Evolutionary conservation across 2,888 invertebrate genomes (phyloP), one percentile per base, ranked within the genome.

Genomic region (Trachelus stipa): DNA sequence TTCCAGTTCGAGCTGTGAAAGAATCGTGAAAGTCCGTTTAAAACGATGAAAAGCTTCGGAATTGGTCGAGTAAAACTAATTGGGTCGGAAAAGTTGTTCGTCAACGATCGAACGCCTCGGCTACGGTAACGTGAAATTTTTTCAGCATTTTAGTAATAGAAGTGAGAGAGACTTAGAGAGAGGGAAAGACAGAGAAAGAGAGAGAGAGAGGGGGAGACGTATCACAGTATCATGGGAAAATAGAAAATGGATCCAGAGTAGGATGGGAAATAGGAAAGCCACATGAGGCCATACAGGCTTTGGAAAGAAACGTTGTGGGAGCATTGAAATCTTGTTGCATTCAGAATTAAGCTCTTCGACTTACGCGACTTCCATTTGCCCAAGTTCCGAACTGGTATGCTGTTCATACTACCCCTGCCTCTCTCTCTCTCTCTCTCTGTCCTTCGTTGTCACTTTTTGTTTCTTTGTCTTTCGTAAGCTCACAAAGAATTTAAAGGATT

Each of bases 1-100:
- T 82, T 95, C 94, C 75, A 97, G 91, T 88, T 96, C 96, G 88
- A 96, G 92, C 96, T 96, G 91, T 12, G 88, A 86, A 33, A 4
- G 71, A 33, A 71, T 33, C 34, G 23, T 12, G 35, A 33, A 83
- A 84, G 31, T 56, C 56, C 56, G 56, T 56, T 56, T 56, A 56
- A 56, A 56, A 56, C 56, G 56, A 56, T 56, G 56, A 56, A 56
- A 56, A 56, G 23, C 23, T 56, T 23, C 23, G 56, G 56, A 56
- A 56, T 56, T 56, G 56, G 56, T 56, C 23, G 56, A 56, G 56
- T 56, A 23, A 56, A 56, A 56, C 23, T 56, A 56, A 56, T 56
- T 56, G 56, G 56, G 56, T 56, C 56, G 56, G 56, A 56, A 56
- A 56, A 56, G 56, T 56, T 56, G 56, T 56, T 56, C 56, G 56